A percentile compares a stretch with the other conserved stretches of the same genome.
These are phyloP conservation scores for Leptinotarsa undecemlineata DNA, from an alignment of 1,140 invertebrate species.

Conservation along the genomic window DNA sequence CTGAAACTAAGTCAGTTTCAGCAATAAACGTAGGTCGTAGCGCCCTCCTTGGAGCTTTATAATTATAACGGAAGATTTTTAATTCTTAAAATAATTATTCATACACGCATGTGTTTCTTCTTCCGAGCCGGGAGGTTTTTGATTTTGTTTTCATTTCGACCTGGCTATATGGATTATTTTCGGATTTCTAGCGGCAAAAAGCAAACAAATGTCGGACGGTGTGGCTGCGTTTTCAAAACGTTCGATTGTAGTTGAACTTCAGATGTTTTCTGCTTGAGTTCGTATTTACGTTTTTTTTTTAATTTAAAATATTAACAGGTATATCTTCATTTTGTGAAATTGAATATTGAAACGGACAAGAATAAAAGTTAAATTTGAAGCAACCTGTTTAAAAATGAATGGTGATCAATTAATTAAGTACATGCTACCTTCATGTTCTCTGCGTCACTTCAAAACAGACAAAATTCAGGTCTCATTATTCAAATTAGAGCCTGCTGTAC, in stretches of 20 bases:
- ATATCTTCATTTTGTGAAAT: no score
- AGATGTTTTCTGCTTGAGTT: neutral
- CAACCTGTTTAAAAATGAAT: no score
- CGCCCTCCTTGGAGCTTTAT: neutral
- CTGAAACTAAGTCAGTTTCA: constrained; percentile 12
- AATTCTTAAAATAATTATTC: constrained; percentile 44
- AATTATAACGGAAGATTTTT: constrained; percentile 37
- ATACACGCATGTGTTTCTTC: constrained; percentile 35
- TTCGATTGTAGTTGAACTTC: neutral
- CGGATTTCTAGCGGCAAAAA: constrained; percentile 23
- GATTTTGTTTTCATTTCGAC: constrained; percentile 27
- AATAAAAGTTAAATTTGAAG: no score
- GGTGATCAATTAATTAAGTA: no score
- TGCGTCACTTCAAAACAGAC: no score
- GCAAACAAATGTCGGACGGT: neutral
- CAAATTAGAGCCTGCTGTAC: no score
- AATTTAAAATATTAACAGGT: no score
- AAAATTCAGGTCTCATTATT: no score
- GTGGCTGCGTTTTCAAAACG: constrained; percentile 6
- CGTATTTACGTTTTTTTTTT: no score
- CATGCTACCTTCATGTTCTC: no score
- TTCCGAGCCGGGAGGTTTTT: constrained; percentile 33
- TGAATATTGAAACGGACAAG: no score
- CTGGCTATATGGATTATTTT: constrained; percentile 24
- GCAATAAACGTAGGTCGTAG: constrained; percentile 27